Base-by-base conservation (phyloP, 2,797 vertebrate species). In the Lepidocolaptes lacrymiger region DNA sequence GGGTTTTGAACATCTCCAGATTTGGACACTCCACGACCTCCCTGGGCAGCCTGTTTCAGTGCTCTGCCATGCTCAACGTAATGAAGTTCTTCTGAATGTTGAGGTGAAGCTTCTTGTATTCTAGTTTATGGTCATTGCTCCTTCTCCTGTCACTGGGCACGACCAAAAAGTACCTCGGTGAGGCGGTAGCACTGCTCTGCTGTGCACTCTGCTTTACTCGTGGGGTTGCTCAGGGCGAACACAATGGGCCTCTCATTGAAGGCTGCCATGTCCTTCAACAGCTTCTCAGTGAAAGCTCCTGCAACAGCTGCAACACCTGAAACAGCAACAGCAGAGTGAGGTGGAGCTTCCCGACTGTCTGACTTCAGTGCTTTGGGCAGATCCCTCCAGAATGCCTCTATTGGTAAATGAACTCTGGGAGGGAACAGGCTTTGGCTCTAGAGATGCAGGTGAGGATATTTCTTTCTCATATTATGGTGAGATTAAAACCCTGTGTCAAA, bases 211-310 rank as follows among this genome's bases (percentile, higher is more conserved):
- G 99, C 98, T 97, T 99, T 99, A 97, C 99, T 99, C 58, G 99
- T 99, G 75, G 99, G 99, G 97, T 99, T 99, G 96, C 99, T 99
- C 89, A 99, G 98, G 78, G 99, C 99, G 46, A 99, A 99, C 97
- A 99, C 98, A 95, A 99, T 98, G 8, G 99, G 99, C 91, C 98
- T 98, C 92, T 99, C 97, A 3, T 99, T 99, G 98, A 98, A 99
- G 51, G 98, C 95, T 9, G 98, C 99, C 99, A 99, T 99, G 98
- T 99, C 98, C 97, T 98, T 98, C 95, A 99, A 98, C 81, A 99
- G 99, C 96, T 98, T 98, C 96, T 99, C 99, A 0, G 98, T 99
- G 91, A 99, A 99, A 3, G 99, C 99, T 69, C 99, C 99, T n/a
- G 96, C 92, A 3, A 99, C 96, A 4, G 99, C 99, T 3, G 99